Evolutionary conservation across 2,113 vertebrate genomes (phyloP), one percentile per base, ranked within the genome.

Genomic region (Ailuropoda melanoleuca): DNA sequence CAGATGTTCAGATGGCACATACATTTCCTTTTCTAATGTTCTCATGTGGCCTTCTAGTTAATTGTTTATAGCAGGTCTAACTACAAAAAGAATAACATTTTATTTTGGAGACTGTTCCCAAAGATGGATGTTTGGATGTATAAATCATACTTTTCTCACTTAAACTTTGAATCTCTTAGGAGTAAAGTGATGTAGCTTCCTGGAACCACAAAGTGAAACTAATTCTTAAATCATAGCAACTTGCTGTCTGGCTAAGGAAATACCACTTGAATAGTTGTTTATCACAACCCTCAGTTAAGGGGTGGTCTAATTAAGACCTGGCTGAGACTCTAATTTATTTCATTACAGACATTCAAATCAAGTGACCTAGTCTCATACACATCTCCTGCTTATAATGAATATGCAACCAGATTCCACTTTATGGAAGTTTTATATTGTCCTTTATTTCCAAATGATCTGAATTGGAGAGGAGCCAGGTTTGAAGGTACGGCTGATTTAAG

Each of bases 1-100:
- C 96, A 98, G 98, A 98, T 98, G 96, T 94, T 93, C 93, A 86
- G 66, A 93, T 66, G 72, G 75, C 12, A 0, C 66, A 39, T 60
- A 78, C 58, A 93, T 82, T 96, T 93, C 75, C 39, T 95, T 88
- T 72, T 66, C 64, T 56, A 58, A 93, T 46, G 53, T 95, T 95
- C 89, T 90, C 70, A 37, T 88, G 95, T 84, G 78, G 53, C 34
- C 82, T 95, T 15, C 53, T 37, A 82, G n/a, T 70, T 93, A 93
- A 97, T 95, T 84, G 88, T 68, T 93, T 86, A 84, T 68, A 97
- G 85, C 64, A 78, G 46, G 29, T 88, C 62, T 78, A 62, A 94
- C 48, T 80, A 86, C 53, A 77, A 95, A 95, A 91, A 93, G 34
- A 53, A 74, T 96, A 91, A 82, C 82, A 85, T 81, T 93, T 88